Percentiles rank a stretch among this genome's conserved stretches.
Evolutionary conservation across 2,888 invertebrate species (phyloP).

Genomic region (Crocallis elinguaria): DNA sequence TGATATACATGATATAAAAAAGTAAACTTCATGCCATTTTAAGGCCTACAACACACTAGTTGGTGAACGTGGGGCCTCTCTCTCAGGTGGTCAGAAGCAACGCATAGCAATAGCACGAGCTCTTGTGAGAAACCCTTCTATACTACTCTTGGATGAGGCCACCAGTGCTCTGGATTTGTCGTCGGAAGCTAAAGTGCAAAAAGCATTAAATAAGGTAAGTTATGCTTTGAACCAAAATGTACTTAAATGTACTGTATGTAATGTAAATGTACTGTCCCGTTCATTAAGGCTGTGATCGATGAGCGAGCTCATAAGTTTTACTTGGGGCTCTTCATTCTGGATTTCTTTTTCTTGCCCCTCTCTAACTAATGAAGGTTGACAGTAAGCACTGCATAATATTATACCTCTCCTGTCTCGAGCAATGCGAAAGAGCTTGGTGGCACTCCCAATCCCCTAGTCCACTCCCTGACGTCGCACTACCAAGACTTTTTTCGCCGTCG

Average conservation of each 20-base stretch:
- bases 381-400: too few species aligned
- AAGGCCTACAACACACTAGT: conserved; percentile 87
- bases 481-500: too few species aligned
- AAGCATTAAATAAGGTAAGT: conserved; percentile 50
- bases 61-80: conserved; percentile 77
- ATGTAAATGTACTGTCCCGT: too few species aligned
- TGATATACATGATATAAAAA: background rate
- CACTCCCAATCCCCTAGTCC: too few species aligned
- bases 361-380: too few species aligned
- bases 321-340: too few species aligned
- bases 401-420: too few species aligned
- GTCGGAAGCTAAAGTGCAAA: conserved; percentile 81
- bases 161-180: conserved; percentile 86
- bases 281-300: too few species aligned
- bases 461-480: too few species aligned
- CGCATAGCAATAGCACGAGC: conserved; percentile 88
- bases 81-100: conserved; percentile 89
- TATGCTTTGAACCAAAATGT: background rate
- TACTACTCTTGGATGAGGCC: conserved; percentile 86
- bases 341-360: too few species aligned
- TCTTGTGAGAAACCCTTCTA: conserved; percentile 84
- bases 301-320: too few species aligned
- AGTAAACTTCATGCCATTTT: conserved; percentile 22
- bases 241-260: background rate
- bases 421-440: too few species aligned